Percentiles rank a stretch among this genome's conserved stretches.
phyloP scores from a whole-genome alignment of 2,797 vertebrate genomes.

The Chiropotes sagulatus region DNA sequence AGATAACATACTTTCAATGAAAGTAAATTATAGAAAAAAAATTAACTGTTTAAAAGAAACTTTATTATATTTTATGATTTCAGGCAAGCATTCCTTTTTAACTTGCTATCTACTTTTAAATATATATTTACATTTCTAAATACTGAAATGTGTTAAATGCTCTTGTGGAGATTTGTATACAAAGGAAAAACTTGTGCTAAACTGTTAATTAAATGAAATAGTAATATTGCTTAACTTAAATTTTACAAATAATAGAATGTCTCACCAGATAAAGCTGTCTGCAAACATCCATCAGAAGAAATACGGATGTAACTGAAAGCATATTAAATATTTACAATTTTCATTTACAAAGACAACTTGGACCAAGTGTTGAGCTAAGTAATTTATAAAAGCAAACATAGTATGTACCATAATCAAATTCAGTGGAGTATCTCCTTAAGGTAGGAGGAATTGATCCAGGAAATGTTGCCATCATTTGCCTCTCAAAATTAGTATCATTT shows the following conservation, averaged over 20 bases:
- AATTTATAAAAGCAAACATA: constrained; percentile 44
- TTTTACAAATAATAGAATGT: constrained; percentile 19
- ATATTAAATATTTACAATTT: constrained; percentile 14
- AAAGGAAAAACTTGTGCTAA: not conserved
- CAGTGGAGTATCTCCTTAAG: not conserved
- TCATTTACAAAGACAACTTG: constrained; percentile 29
- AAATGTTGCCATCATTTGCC: not conserved
- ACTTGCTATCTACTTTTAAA: constrained; percentile 74
- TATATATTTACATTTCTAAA: constrained; percentile 55
- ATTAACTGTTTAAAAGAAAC: not conserved
- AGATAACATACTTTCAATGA: constrained; percentile 76
- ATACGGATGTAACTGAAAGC: not conserved
- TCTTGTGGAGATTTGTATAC: not conserved
- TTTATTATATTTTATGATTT: constrained; percentile 43
- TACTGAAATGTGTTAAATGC: constrained; percentile 18
- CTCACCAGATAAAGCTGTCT: not conserved
- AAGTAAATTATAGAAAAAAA: constrained; percentile 41
- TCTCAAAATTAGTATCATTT: constrained; percentile 23
- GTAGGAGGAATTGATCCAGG: not conserved
- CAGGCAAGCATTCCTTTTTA: constrained; percentile 57
- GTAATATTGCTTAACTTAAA: constrained; percentile 12
- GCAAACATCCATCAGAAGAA: not conserved
- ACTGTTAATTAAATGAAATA: constrained; percentile 8
- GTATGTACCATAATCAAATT: not conserved
- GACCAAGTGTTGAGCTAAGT: not conserved